These are phyloP conservation scores for Lissonota sp. DNA, from an alignment of 2,888 invertebrate genomes.

Conservation along the genomic window DNA sequence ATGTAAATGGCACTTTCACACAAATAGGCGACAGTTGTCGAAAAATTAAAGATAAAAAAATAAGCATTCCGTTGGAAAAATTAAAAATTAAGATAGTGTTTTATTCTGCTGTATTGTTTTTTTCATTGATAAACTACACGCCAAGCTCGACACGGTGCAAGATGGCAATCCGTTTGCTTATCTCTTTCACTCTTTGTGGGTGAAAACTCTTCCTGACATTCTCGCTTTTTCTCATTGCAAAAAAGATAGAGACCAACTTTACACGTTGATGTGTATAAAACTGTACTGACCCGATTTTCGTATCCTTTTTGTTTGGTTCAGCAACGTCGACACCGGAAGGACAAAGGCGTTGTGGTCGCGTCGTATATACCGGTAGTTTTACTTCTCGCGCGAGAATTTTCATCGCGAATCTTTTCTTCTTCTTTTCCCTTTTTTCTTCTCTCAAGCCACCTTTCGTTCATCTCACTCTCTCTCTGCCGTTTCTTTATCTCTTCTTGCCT, in stretches of 20 bases:
- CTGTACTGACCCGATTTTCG: slow-evolving; percentile 1
- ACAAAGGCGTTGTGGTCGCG: slow-evolving; percentile 33
- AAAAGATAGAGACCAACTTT: too few relatives aligned
- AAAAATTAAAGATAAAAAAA: too few relatives aligned
- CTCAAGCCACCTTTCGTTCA: not conserved
- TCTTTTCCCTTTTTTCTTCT: slow-evolving; percentile 18
- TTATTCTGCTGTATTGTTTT: not conserved
- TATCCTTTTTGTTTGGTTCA: slow-evolving; percentile 26
- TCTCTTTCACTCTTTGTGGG: slow-evolving; percentile 23
- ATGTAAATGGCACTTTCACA: not conserved
- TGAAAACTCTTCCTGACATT: not conserved
- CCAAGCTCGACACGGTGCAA: not conserved
- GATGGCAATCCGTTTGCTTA: slow-evolving; percentile 15
- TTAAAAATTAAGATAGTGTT: slow-evolving; percentile 5
- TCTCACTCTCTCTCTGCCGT: too few relatives aligned
- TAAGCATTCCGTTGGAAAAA: too few relatives aligned
- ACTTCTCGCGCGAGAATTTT: slow-evolving; percentile 75
- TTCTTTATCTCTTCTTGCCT: slow-evolving; percentile 2
- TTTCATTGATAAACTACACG: slow-evolving; percentile 12
- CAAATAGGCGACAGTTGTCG: not conserved
- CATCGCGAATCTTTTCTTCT: slow-evolving; percentile 69
- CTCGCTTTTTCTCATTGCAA: too few relatives aligned
- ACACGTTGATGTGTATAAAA: not conserved
- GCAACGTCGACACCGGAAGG: slow-evolving; percentile 42
- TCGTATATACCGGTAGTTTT: slow-evolving; percentile 49